Evolutionary conservation across 2,113 vertebrate genomes (phyloP).

Genomic region (Vombatus ursinus): DNA sequence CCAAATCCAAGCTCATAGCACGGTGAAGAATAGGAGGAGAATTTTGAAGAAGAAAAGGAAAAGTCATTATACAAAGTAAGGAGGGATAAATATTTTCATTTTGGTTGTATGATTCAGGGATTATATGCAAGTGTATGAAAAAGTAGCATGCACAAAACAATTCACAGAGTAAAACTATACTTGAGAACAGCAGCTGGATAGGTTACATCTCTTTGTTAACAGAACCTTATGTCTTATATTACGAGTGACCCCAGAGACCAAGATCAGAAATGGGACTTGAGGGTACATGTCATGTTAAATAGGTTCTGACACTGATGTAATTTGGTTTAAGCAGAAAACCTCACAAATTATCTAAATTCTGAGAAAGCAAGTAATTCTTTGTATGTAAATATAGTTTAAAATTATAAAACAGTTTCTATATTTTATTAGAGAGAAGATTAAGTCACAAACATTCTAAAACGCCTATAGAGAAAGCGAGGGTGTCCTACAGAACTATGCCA

Average conservation of each 20-base stretch:
- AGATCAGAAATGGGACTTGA: neutral
- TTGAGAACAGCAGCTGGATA: too few relatives aligned
- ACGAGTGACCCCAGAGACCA: neutral
- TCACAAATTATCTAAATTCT: neutral
- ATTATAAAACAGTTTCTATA: neutral
- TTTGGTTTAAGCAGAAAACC: neutral
- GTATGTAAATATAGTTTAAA: rapidly evolving
- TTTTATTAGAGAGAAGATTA: neutral
- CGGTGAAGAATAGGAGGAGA: too few relatives aligned
- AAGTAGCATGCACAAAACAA: neutral
- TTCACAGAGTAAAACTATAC: rapidly evolving
- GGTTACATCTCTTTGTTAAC: too few relatives aligned
- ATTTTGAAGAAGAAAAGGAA: neutral
- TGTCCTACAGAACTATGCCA: neutral
- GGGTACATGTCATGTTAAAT: neutral
- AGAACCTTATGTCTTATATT: neutral
- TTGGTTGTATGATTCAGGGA: neutral
- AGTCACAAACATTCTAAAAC: neutral
- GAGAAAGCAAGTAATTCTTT: neutral
- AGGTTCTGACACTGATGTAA: neutral
- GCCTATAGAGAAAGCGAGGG: neutral
- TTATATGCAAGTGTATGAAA: neutral
- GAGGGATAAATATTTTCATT: neutral
- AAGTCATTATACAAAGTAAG: neutral
- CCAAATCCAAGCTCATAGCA: too few relatives aligned